phyloP scores from a whole-genome alignment of 2,797 vertebrate species.

The Paramormyrops hopkinsi region DNA sequence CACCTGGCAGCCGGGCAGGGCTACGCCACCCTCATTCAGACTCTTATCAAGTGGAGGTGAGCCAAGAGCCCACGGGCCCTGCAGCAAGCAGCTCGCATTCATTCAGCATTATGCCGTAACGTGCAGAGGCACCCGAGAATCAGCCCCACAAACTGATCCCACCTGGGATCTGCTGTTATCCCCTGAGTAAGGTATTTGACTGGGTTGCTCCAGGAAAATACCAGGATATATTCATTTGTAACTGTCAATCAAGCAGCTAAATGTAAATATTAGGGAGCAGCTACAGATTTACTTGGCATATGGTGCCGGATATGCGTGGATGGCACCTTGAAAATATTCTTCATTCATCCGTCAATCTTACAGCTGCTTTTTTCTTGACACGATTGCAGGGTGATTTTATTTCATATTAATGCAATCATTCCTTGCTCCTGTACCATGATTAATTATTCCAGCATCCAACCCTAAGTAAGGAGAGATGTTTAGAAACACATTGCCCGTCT shows the following conservation, averaged over 20 bases:
- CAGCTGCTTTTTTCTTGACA: not conserved
- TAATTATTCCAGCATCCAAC: not conserved
- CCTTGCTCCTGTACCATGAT: not conserved
- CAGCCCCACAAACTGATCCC: not conserved
- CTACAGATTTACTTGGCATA: not conserved
- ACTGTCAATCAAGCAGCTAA: not conserved
- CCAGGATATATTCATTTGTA: not conserved
- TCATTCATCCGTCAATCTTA: not conserved
- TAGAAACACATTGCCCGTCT: not conserved
- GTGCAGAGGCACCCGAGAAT: not conserved
- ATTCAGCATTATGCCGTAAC: not conserved
- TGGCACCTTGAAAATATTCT: not conserved
- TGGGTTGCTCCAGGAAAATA: not conserved
- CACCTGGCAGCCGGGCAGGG: slow-evolving; percentile 96
- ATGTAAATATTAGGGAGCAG: not conserved
- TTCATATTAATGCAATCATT: not conserved
- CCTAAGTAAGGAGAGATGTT: not conserved
- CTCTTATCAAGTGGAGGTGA: slow-evolving; percentile 99
- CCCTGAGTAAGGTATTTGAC: not conserved
- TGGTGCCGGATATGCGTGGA: not conserved
- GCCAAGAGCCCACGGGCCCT: slow-evolving; percentile 23
- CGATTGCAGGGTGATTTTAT: not conserved
- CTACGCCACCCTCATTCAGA: slow-evolving; percentile 97
- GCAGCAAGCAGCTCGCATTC: not conserved
- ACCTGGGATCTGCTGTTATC: not conserved